Evolutionary conservation across 2,797 vertebrate species (phyloP).

Genomic region (Pempheris klunzingeri): DNA sequence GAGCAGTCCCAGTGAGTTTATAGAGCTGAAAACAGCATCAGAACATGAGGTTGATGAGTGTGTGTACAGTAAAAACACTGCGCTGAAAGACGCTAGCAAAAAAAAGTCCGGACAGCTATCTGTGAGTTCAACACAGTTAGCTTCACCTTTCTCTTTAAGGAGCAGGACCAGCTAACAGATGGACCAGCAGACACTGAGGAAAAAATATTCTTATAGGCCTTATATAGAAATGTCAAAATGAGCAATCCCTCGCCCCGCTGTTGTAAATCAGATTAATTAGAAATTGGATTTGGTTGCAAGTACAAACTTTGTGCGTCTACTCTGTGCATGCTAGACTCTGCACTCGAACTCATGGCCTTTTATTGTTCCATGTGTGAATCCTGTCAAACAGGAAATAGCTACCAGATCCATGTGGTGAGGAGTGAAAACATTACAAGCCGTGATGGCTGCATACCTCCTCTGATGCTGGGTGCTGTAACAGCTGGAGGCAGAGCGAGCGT

Average conservation of each 20-base stretch:
- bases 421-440: conserved; percentile 75
- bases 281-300: background rate
- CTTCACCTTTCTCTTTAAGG: too few relatives aligned
- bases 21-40: background rate
- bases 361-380: conserved; percentile 52
- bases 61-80: background rate
- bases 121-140: background rate
- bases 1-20: too few relatives aligned
- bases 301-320: background rate
- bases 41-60: background rate
- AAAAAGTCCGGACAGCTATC: background rate
- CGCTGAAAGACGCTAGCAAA: background rate
- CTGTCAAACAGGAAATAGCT: conserved; percentile 58
- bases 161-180: background rate
- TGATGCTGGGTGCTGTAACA: conserved; percentile 37
- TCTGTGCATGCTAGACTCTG: background rate
- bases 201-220: background rate
- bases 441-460: conserved; percentile 49
- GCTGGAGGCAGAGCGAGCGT: conserved; percentile 40
- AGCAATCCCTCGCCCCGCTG: background rate
- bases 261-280: background rate
- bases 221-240: too few relatives aligned
- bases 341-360: conserved; percentile 17
- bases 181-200: background rate
- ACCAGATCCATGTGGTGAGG: conserved; percentile 45